These are phyloP conservation scores for Rhopalosiphum maidis DNA, from an alignment of 1,140 invertebrate species.

Conservation along the genomic window DNA sequence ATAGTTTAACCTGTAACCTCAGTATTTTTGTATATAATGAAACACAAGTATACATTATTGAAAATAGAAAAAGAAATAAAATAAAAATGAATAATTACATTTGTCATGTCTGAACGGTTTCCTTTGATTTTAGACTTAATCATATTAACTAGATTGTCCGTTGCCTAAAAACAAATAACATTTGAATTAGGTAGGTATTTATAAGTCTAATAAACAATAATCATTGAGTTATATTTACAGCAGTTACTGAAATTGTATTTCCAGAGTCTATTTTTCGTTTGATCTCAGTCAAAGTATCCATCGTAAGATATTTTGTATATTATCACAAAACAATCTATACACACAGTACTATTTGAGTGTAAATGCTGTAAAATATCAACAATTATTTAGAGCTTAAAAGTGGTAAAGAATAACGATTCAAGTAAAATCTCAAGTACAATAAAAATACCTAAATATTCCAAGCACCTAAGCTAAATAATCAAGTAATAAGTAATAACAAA, in stretches of 20 bases:
- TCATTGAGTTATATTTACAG: conserved; percentile 2
- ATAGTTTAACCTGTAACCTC: no score
- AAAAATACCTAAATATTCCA: no score
- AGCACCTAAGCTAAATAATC: no score
- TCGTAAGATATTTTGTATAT: background rate
- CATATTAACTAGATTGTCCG: background rate
- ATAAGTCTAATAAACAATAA: background rate
- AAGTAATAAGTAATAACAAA: no score
- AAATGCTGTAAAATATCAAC: background rate
- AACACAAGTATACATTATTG: background rate
- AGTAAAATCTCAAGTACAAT: background rate
- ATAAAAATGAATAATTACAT: conserved; percentile 37
- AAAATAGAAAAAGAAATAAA: background rate
- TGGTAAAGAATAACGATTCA: background rate
- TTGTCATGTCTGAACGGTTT: conserved; percentile 36
- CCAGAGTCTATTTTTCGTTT: conserved; percentile 41
- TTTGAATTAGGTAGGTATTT: background rate
- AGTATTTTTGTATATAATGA: background rate
- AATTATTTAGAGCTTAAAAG: background rate
- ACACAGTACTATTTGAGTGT: background rate
- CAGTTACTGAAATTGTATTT: background rate
- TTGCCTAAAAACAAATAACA: conserved; percentile 23
- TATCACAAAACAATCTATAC: background rate
- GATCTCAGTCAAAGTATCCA: conserved; percentile 5
- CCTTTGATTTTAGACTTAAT: conserved; percentile 37